A percentile compares a stretch with the other conserved stretches of the same genome.
These are phyloP conservation scores for Neopelma chrysocephalum DNA, from an alignment of 2,797 vertebrate genomes.

Conservation along the genomic window DNA sequence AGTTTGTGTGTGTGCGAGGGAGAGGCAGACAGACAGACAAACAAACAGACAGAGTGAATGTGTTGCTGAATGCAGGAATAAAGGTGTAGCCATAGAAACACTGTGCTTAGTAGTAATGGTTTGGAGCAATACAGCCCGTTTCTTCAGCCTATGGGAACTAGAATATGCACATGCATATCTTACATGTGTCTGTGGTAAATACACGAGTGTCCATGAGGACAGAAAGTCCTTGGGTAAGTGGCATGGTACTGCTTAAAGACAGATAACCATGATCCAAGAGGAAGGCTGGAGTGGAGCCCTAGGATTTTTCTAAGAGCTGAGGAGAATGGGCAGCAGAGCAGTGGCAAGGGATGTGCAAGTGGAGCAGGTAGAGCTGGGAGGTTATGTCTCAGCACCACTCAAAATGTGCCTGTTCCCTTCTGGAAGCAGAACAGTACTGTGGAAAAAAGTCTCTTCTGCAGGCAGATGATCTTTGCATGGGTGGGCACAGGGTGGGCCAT, in stretches of 20 bases:
- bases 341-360: neutral
- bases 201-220: neutral
- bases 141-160: neutral
- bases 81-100: constrained; percentile 56
- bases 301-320: neutral
- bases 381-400: neutral
- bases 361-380: neutral
- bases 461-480: neutral
- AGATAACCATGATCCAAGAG: neutral
- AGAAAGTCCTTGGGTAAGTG: neutral
- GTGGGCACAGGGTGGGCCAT: neutral
- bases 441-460: neutral
- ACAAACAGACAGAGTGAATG: neutral
- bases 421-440: neutral
- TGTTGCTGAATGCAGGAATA: neutral
- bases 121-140: neutral
- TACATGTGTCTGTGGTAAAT: neutral
- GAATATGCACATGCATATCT: neutral
- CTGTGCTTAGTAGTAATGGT: neutral
- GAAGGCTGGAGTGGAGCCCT: neutral
- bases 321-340: neutral
- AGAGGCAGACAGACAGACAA: neutral
- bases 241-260: neutral
- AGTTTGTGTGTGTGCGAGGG: neutral
- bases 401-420: neutral